These are phyloP conservation scores for Macrophya annulata DNA, from an alignment of 2,888 invertebrate genomes.

Conservation along the genomic window DNA sequence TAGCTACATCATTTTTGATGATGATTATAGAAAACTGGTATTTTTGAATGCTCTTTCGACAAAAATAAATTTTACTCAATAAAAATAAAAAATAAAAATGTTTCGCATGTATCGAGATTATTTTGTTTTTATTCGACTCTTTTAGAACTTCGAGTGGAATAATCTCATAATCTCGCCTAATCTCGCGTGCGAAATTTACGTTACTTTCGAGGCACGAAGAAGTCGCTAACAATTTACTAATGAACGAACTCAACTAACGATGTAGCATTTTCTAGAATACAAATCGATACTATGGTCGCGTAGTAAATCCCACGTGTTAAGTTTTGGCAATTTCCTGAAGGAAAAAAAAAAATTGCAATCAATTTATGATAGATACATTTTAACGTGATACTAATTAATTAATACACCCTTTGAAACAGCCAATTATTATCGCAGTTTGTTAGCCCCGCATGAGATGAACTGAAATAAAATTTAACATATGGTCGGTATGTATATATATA, in stretches of 20 bases:
- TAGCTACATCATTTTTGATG: neutral
- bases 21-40: neutral
- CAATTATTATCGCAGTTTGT: neutral
- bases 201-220: conserved; percentile 16
- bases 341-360: conserved; percentile 12
- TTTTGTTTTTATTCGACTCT: neutral
- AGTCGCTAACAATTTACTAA: conserved; percentile 41
- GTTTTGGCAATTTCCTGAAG: neutral
- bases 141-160: conserved; percentile 1
- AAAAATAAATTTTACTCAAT: neutral
- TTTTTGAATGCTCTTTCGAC: neutral
- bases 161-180: conserved; percentile 2
- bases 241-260: neutral
- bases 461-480: neutral
- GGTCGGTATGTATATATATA: neutral
- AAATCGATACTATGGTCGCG: conserved; percentile 26
- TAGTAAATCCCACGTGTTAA: conserved; percentile 13
- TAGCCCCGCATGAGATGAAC: neutral
- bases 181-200: conserved; percentile 42
- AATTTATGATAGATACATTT: neutral
- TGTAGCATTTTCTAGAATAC: conserved; percentile 18
- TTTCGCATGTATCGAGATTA: neutral
- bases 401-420: neutral
- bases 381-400: neutral
- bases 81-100: neutral